Evolutionary conservation across 2,113 vertebrate species (phyloP), one percentile per base, ranked within the genome.

Genomic region (Megalops atlanticus): DNA sequence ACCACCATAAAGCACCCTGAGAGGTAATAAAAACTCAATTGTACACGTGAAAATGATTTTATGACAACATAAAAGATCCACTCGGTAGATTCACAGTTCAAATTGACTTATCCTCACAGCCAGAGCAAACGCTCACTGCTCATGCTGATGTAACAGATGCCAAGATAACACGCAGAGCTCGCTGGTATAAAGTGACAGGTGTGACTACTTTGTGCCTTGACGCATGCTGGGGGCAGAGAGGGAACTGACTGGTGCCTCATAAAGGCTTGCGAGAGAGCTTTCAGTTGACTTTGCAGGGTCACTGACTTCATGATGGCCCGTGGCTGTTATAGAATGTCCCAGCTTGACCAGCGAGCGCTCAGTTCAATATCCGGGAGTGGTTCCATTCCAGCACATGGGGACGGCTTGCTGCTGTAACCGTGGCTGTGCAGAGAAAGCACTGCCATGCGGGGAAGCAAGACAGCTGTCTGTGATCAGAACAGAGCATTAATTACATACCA

Each of bases 401-500:
- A 31, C n/a, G n/a, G 58, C 4, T 11, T 64, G 7, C n/a, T 64
- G 18, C 31, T n/a, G 31, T 69, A 31, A 15, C 35, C 77, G 33
- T 24, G 58, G 54, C 58, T 78, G 27, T 35, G 36, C 7, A 33
- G 24, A 35, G 39, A 58, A 16, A 21, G 54, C 58, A 43, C 38
- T n/a, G n/a, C 18, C 58, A 54, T 43, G 54, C 33, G 41, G 54
- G 40, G 52, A 78, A 78, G 41, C 21, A 2, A 52, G 64, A 27
- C 81, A 52, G 75, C 68, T 72, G 80, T 49, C 52, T 31, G 24
- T 43, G 80, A 74, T 78, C 47, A 24, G 69, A 74, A 64, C 39
- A 21, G 49, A 64, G 31, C 70, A 39, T 78, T 82, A 82, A 82
- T 82, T 74, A 82, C 69, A 77, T 45, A 43, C 40, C 41, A 76